Conservation (phyloP, 2,113 vertebrate genomes). For the Rhea pennata region DNA sequence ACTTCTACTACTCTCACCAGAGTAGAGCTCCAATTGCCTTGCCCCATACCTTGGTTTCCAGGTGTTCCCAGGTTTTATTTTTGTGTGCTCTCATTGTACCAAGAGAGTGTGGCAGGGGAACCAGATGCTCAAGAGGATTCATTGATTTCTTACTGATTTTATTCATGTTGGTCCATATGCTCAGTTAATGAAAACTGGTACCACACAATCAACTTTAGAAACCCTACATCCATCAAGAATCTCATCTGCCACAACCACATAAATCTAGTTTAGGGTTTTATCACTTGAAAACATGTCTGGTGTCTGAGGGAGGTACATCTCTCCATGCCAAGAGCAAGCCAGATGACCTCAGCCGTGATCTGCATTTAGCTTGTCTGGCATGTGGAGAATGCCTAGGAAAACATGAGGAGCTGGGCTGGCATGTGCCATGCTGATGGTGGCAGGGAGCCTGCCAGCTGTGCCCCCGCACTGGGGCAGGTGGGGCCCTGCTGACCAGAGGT, state of each 20-base stretch:
- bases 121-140: not conserved
- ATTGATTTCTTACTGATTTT: not conserved
- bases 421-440: fast-evolving
- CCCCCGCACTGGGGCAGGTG: not conserved
- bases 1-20: not conserved
- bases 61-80: not conserved
- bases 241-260: fast-evolving
- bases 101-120: not conserved
- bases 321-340: not conserved
- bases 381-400: fast-evolving
- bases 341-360: not conserved
- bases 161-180: fast-evolving
- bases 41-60: not conserved
- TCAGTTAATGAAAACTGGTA: not conserved
- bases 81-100: not conserved
- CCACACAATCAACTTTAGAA: not conserved
- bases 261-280: not conserved
- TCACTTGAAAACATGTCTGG: not conserved
- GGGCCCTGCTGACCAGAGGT: not conserved
- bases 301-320: not conserved
- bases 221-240: not conserved
- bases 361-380: not conserved
- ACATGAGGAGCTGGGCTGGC: not conserved
- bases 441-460: not conserved
- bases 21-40: not conserved